Conservation (phyloP, 2,797 vertebrate genomes). For the Fratercula arctica region DNA sequence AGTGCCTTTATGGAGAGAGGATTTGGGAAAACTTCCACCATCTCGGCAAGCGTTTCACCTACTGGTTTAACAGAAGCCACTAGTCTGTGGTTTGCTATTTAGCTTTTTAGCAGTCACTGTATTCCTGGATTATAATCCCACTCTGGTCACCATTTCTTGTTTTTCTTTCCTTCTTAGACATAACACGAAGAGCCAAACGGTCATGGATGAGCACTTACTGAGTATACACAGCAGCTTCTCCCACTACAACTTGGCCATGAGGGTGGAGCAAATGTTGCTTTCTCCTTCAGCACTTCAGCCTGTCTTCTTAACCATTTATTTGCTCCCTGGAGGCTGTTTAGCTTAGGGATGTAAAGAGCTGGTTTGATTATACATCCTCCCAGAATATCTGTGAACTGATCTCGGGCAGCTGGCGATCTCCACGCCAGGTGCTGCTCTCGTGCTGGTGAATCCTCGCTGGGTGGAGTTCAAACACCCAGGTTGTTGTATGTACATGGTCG, state of each 20-base stretch:
- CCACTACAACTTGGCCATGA: constrained; percentile 7
- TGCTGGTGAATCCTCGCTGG: not conserved
- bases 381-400: constrained; percentile 10
- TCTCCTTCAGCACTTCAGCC: not conserved
- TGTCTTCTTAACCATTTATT: constrained; percentile 21
- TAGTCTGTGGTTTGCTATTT: constrained; percentile 28
- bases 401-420: constrained; percentile 9
- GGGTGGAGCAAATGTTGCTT: not conserved
- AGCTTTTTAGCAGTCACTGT: not conserved
- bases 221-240: constrained; percentile 24
- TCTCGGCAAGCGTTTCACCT: not conserved
- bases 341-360: not conserved
- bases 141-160: constrained; percentile 22
- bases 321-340: constrained; percentile 5
- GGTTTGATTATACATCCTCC: not conserved
- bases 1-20: not conserved
- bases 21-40: not conserved
- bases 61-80: constrained; percentile 11
- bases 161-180: constrained; percentile 44
- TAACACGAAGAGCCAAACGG: not conserved
- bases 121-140: constrained; percentile 52
- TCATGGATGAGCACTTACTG: not conserved
- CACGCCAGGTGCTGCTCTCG: not conserved
- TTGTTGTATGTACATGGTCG: not conserved
- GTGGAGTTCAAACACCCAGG: not conserved